Evolutionary conservation across 2,797 vertebrate genomes (phyloP), one percentile per base, ranked within the genome.

Genomic region (Girardinus metallicus): DNA sequence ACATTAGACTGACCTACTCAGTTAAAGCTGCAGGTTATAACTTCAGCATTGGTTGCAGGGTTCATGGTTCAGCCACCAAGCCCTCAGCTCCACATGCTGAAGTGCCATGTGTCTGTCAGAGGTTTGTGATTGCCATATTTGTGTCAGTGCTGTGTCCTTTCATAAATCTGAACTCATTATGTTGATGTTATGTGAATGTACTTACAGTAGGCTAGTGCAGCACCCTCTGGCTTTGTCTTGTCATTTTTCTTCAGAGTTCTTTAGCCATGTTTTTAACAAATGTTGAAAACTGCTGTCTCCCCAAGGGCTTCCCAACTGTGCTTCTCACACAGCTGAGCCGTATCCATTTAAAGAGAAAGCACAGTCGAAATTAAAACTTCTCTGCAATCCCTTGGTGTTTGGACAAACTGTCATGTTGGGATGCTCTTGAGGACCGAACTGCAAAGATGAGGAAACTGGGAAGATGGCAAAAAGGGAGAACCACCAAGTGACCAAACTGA

Each of bases 211-310:
- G 60, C 7, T 53, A 76, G 47, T 51, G 72, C 49, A 26, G 26
- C 74, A 82, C 68, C 68, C 68, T 29, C 68, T 44, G 66, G 66
- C 66, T 29, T 83, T 43, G 76, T 87, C 84, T 80, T 60, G 60
- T 46, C 53, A 80, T 83, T 80, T 75, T 29, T 82, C 84, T 75
- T 78, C 68, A 64, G 84, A 83, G 81, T 16, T 79, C 49, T 21
- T 81, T 73, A 60, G 26, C 26, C 8, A 29, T 60, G 36, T 29
- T 60, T 60, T 64, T 71, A 71, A 46, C 26, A 7, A 71, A 26
- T 71, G 26, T 15, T 71, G 68, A 71, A 71, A 71, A 71, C 68
- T 71, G 68, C 26, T 29, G 41, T 16, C 41, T 44, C 41, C 68
- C 23, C 41, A 29, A 71, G 26, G 41, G 68, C 10, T 44, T 44